Evolutionary conservation across 2,888 invertebrate genomes (phyloP).

Genomic region (Operophtera brumata): DNA sequence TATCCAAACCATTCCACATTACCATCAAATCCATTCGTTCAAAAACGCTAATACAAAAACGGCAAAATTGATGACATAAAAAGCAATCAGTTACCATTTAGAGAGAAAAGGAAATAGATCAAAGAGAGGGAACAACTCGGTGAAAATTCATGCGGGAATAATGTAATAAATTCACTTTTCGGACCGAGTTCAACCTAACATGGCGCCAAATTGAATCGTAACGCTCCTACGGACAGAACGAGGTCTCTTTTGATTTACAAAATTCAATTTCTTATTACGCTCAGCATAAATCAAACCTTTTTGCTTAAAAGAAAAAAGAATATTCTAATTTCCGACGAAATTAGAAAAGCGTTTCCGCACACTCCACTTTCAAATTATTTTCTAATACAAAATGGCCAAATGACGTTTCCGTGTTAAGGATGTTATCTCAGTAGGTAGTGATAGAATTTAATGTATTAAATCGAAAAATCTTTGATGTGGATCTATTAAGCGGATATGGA

Average conservation of each 20-base stretch:
- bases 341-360: conserved; percentile 15
- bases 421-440: conserved; percentile 17
- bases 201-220: conserved; percentile 69
- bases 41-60: conserved; percentile 30
- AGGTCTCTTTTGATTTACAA: conserved; percentile 57
- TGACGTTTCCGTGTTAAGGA: conserved; percentile 24
- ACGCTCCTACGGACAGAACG: conserved; percentile 48
- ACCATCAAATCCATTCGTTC: background rate
- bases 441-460: conserved; percentile 60
- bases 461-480: conserved; percentile 69
- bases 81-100: conserved; percentile 51
- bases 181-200: conserved; percentile 41
- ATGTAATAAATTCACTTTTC: conserved; percentile 66
- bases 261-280: conserved; percentile 61
- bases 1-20: too few relatives aligned
- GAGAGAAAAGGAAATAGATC: conserved; percentile 58
- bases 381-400: conserved; percentile 22
- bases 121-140: conserved; percentile 52
- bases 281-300: conserved; percentile 50
- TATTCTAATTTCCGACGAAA: conserved; percentile 19
- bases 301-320: conserved; percentile 22
- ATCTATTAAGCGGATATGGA: conserved; percentile 54
- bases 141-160: conserved; percentile 58
- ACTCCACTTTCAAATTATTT: conserved; percentile 33
- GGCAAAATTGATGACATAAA: conserved; percentile 54